Percentiles rank a stretch among this genome's conserved stretches.
These are phyloP conservation scores for Drosophila aff. DNA, from an alignment of 1,140 invertebrate species.

Conservation along the genomic window DNA sequence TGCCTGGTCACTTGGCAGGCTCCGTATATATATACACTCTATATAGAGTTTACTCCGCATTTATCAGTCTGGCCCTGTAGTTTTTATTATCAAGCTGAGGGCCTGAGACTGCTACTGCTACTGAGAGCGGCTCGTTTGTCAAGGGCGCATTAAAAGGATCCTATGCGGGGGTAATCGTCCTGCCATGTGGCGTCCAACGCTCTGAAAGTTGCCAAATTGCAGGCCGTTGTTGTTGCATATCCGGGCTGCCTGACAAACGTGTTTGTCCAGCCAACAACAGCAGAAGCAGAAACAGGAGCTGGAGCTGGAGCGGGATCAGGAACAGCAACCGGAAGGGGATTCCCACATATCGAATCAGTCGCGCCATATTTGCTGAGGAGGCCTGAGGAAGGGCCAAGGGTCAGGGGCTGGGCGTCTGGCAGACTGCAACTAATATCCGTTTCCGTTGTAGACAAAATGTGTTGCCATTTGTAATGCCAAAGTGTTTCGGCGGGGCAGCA, in stretches of 20 bases:
- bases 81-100: constrained; percentile 56
- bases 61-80: constrained; percentile 53
- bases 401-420: constrained; percentile 27
- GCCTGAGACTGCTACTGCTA: constrained; percentile 14
- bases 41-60: constrained; percentile 10
- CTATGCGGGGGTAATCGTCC: constrained; percentile 45
- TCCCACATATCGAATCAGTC: constrained; percentile 51
- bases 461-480: constrained; percentile 81
- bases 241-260: constrained; percentile 73
- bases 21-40: background rate
- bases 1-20: constrained; percentile 57
- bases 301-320: constrained; percentile 6
- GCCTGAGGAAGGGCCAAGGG: constrained; percentile 13
- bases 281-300: constrained; percentile 4
- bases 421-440: constrained; percentile 82
- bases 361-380: constrained; percentile 21
- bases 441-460: constrained; percentile 84
- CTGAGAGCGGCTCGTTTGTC: constrained; percentile 67
- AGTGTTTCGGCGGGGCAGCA: constrained; percentile 56
- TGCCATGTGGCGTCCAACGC: constrained; percentile 66
- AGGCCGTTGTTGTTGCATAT: constrained; percentile 69
- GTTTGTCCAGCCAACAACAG: constrained; percentile 56
- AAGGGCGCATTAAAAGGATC: constrained; percentile 70
- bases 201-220: constrained; percentile 71
- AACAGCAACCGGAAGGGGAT: constrained; percentile 17